Evolutionary conservation across 2,888 invertebrate genomes (phyloP), one percentile per base, ranked within the genome.

Genomic region (Drosophila paranaensis): DNA sequence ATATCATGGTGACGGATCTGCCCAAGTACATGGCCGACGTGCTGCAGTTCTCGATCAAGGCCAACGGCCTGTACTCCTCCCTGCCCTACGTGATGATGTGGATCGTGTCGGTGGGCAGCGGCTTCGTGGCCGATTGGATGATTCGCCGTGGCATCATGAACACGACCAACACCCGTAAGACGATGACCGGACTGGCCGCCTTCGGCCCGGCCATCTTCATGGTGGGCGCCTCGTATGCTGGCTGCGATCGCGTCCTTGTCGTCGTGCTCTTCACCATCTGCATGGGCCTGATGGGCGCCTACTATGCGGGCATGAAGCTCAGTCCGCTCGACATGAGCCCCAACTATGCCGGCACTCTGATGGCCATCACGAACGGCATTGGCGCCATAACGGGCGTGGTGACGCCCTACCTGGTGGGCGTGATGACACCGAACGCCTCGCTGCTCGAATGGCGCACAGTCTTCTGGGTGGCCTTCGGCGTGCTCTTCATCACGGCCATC

Each of bases 391-490:
- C 95, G 0, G 96, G 96, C 43, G 95, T 96, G 79, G 93, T 96
- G 30, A 95, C 95, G 0, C 96, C 96, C 0, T 95, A 94, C 81
- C 93, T 96, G 50, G 95, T 96, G 40, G 95, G 95, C 14, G 92
- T 94, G 42, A 91, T 96, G 77, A 95, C 95, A 57, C 94, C 95
- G 79, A 94, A 95, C 92, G 94, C 95, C 53, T 94, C 94, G 0
- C 84, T 96, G 9, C 91, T 92, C 25, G 95, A 97, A 93, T 97
- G 97, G 97, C 94, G 95, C 27, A 86, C 94, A 0, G 97, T 97
- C 0, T 97, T 97, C 91, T 97, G 97, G 96, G 95, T 97, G 40
- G 95, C 96, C 46, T 94, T 96, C 9, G 95, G 90, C 0, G 94
- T 97, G 4, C 94, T 97, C 70, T 91, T 95, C 0, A 69, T 94